Conservation (phyloP, 2,797 vertebrate genomes). For the Sebastes wilsoni region DNA sequence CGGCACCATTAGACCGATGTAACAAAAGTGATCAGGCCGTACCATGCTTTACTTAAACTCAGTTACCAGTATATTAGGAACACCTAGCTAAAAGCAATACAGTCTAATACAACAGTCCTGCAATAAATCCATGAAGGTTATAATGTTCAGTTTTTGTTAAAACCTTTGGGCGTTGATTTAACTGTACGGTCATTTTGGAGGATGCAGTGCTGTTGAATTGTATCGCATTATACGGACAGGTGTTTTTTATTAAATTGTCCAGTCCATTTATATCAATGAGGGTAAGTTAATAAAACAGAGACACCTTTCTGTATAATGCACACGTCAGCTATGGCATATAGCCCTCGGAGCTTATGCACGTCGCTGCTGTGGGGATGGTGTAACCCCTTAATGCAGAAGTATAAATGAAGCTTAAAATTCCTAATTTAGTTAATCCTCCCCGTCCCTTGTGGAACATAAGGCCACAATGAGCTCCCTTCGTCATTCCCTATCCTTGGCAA, state of each 20-base stretch:
- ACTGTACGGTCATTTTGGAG: not conserved
- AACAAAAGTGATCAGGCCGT: not conserved
- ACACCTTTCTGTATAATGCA: not conserved
- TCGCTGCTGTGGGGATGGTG: not conserved
- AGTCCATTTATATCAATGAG: not conserved
- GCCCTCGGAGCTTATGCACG: not conserved
- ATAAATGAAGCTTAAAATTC: not conserved
- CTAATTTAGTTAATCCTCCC: slow-evolving; percentile 2
- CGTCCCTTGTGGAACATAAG: not conserved
- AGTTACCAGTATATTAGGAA: not conserved
- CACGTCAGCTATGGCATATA: not conserved
- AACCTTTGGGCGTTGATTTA: not conserved
- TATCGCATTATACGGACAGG: not conserved
- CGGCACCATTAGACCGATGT: not conserved
- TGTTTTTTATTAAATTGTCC: not conserved
- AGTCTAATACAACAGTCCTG: not conserved
- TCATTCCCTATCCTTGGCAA: not conserved
- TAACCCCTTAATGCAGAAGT: not conserved
- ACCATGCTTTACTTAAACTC: not conserved
- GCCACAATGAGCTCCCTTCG: not conserved
- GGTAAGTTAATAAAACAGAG: not conserved
- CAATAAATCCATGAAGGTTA: not conserved
- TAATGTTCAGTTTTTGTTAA: no score
- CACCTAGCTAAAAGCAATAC: not conserved
- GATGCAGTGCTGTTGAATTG: not conserved